phyloP scores from a whole-genome alignment of 2,797 vertebrate species.

The Huso huso region DNA sequence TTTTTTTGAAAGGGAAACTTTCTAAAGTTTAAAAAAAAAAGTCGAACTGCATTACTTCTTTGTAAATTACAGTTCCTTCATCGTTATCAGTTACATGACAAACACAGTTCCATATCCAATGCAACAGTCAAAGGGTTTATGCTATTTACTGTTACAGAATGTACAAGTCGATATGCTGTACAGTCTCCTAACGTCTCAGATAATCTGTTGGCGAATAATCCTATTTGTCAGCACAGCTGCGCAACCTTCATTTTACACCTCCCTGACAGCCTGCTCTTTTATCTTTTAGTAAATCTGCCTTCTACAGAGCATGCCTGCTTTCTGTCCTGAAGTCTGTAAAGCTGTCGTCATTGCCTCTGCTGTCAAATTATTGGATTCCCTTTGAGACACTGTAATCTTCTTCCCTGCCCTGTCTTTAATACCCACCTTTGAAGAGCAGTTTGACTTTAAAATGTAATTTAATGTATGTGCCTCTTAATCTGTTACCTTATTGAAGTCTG shows the following conservation, averaged over 20 bases:
- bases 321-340: neutral
- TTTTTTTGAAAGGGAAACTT: too few species aligned
- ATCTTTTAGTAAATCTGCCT: neutral
- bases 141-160: too few species aligned
- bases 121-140: too few species aligned
- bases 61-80: too few species aligned
- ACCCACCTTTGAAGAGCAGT: neutral
- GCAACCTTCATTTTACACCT: neutral
- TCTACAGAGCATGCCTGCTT: neutral
- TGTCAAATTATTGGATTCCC: conserved; percentile 6
- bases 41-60: too few species aligned
- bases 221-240: too few species aligned
- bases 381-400: neutral
- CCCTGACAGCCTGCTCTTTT: neutral
- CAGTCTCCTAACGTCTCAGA: too few species aligned
- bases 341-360: neutral
- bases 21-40: too few species aligned
- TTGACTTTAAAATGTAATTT: neutral
- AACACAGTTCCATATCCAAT: too few species aligned
- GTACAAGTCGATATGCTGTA: too few species aligned
- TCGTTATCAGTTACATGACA: too few species aligned
- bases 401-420: neutral
- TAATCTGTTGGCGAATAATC: too few species aligned
- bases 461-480: neutral
- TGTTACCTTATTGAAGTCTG: neutral